Evolutionary conservation across 35 echinoderm and acorn worm species (phyloP).

Genomic region (Apostichopus japonicus): DNA sequence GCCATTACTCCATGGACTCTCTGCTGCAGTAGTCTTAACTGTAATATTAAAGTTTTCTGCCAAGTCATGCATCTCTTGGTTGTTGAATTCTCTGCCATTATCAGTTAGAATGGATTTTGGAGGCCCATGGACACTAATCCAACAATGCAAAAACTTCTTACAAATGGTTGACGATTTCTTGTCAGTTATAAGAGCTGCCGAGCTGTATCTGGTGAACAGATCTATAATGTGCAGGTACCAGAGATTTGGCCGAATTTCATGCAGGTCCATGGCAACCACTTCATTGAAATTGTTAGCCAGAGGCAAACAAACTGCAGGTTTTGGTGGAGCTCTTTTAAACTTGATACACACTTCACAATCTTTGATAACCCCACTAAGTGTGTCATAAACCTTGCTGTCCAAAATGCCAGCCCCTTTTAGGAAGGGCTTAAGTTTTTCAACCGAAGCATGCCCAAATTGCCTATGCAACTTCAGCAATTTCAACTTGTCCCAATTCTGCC

Average conservation of each 20-base stretch:
- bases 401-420: not conserved
- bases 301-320: conserved; percentile 23
- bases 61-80: conserved; percentile 14
- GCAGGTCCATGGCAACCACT: conserved; percentile 5
- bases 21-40: conserved; percentile 15
- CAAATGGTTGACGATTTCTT: not conserved
- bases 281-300: conserved; percentile 27
- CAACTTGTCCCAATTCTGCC: not conserved
- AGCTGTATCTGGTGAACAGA: conserved; percentile 25
- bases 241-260: conserved; percentile 26
- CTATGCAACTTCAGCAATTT: conserved; percentile 4
- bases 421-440: not conserved
- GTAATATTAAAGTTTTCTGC: conserved; percentile 18
- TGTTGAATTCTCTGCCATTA: conserved; percentile 38
- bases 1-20: conserved; percentile 40
- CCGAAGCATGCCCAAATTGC: conserved; percentile 39
- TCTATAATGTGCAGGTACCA: conserved; percentile 56
- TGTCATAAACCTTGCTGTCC: not conserved
- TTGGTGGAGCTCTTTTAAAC: not conserved
- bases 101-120: conserved; percentile 6
- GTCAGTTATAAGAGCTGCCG: not conserved
- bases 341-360: conserved; percentile 15
- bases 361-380: not conserved
- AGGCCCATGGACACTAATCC: not conserved
- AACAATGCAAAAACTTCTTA: not conserved